These are phyloP conservation scores for Vidua macroura DNA, from an alignment of 2,113 vertebrate species.

Conservation along the genomic window DNA sequence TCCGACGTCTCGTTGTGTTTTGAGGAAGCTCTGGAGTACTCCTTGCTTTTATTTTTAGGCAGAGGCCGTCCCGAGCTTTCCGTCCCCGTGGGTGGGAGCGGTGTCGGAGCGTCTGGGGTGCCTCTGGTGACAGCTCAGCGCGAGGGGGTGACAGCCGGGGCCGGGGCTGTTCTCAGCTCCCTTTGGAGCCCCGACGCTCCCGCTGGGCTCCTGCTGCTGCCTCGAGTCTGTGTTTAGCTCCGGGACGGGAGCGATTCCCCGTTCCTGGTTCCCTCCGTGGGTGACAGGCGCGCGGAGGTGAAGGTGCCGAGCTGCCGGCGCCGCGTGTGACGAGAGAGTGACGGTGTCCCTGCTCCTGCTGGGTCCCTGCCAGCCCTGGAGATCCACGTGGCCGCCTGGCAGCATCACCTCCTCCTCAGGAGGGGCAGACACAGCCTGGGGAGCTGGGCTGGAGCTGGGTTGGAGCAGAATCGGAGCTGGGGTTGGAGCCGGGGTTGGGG, in stretches of 20 bases:
- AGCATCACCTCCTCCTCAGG: not conserved
- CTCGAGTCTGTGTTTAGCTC: not conserved
- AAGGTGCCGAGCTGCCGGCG: not conserved
- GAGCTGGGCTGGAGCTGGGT: not conserved
- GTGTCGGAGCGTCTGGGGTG: accelerated
- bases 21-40: not conserved
- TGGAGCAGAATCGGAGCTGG: not conserved
- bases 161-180: not conserved
- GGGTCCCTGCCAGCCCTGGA: not conserved
- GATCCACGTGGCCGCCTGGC: not conserved
- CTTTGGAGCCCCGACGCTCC: not conserved
- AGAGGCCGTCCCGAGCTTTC: not conserved
- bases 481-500: not conserved
- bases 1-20: accelerated
- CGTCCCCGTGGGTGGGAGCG: not conserved
- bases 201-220: not conserved
- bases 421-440: not conserved
- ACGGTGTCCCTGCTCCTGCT: not conserved
- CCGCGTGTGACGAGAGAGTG: accelerated
- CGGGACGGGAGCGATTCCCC: not conserved
- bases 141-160: not conserved
- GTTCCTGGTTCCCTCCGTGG: accelerated
- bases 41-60: not conserved
- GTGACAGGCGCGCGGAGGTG: not conserved
- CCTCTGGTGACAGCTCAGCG: not conserved